A percentile compares a stretch with the other conserved stretches of the same genome.
These are phyloP conservation scores for Anarsia innoxiella DNA, from an alignment of 2,888 invertebrate species.

Conservation along the genomic window DNA sequence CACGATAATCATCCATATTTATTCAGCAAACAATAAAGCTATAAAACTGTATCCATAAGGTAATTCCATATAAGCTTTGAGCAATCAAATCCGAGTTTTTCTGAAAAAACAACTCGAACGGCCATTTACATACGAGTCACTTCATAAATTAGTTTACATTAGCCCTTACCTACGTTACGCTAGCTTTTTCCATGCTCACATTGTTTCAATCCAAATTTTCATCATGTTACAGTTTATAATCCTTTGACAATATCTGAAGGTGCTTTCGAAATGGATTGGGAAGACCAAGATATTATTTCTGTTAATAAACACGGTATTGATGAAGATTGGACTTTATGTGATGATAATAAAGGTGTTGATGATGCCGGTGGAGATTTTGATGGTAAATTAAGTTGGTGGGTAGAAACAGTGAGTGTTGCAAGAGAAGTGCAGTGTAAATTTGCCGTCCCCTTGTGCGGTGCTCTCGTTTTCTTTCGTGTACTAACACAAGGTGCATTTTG, in stretches of 20 bases:
- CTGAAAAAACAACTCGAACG: conserved; percentile 5
- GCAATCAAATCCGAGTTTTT: conserved; percentile 15
- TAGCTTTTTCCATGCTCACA: conserved; percentile 15
- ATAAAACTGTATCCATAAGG: too few relatives aligned
- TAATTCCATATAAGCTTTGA: conserved; percentile 11
- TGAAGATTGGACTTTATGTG: conserved; percentile 15
- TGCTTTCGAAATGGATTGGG: conserved; percentile 39
- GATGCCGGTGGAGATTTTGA: too few relatives aligned
- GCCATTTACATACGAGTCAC: conserved; percentile 51
- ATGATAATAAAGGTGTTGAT: not conserved
- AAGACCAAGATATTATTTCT: conserved; percentile 33
- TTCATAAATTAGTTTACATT: conserved; percentile 47
- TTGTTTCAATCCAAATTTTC: conserved; percentile 27
- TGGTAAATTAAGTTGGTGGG: conserved; percentile 29
- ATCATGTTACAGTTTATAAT: conserved; percentile 48
- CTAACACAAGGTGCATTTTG: conserved; percentile 39
- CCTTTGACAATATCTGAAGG: conserved; percentile 35
- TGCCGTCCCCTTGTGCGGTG: conserved; percentile 56
- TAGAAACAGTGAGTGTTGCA: conserved; percentile 63
- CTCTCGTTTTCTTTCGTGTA: conserved; percentile 52
- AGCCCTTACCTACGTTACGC: conserved; percentile 32
- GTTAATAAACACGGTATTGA: conserved; percentile 16
- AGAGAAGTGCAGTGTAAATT: conserved; percentile 68
- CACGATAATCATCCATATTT: too few relatives aligned
- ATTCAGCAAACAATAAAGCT: too few relatives aligned